Evolutionary conservation across 2,888 invertebrate genomes (phyloP), one percentile per base, ranked within the genome.

Genomic region (Sipha maydis): DNA sequence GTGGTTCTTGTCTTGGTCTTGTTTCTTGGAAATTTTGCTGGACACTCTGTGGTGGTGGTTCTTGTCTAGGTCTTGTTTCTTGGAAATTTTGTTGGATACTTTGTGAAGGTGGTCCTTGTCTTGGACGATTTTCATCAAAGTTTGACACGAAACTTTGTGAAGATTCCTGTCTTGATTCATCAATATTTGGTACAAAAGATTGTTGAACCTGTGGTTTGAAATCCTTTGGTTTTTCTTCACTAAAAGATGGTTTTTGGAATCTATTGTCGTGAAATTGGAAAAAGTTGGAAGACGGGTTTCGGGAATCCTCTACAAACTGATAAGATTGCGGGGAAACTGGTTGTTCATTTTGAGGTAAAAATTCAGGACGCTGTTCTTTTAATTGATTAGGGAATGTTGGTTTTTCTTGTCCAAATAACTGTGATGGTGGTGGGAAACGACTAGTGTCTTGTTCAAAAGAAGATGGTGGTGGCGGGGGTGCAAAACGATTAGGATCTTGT

Each of bases 371-470:
- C 9, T 86, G 83, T 61, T 79, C 80, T 75, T 89, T 88, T 21
- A 73, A 19, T 21, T 88, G 88, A 82, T 48, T 83, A 2, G 41
- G 17, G 61, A 83, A 83, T 61, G n/a, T 67, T 25, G 83, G 83
- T 89, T 89, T 85, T 78, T 31, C 78, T 85, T 85, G 89, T 75
- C 79, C 75, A 61, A 88, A 88, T 34, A 82, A 31, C 11, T 82
- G 88, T 5, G 88, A 88, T 67, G 88, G 84, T 28, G 84, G 92
- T 3, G 77, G 83, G 31, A 78, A 86, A 71, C 67, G 82, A 28
- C 78, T 54, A 31, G 54, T 38, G 0, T 83, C 92, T 85, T 92
- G 91, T 90, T 92, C 91, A 75, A 93, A 92, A 61, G 91, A 91
- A 73, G 91, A 90, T 11, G 48, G 83, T 73, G 73, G 78, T 17